Evolutionary conservation across 1,140 invertebrate species (phyloP).

Genomic region (Leptinotarsa texana): DNA sequence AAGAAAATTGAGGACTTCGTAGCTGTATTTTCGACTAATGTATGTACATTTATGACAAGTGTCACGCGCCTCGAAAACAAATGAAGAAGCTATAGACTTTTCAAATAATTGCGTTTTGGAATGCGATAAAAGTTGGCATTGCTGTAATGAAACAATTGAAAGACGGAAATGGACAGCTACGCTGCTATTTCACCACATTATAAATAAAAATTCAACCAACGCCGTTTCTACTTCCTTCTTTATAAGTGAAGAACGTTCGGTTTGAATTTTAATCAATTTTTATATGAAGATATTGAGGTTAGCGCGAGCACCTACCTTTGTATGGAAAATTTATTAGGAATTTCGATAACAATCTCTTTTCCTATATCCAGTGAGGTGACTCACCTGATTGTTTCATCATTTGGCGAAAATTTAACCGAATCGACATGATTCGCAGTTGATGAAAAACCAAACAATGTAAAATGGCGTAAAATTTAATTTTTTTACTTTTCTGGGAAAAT

Average conservation of each 20-base stretch:
- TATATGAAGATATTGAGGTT: conserved; percentile 30
- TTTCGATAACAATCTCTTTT: conserved; percentile 28
- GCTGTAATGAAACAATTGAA: conserved; percentile 28
- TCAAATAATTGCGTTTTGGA: conserved; percentile 31
- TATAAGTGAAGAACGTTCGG: conserved; percentile 11
- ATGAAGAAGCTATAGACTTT: conserved; percentile 24
- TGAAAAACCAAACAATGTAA: too few species aligned
- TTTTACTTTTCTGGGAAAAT: too few species aligned
- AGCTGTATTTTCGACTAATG: conserved; percentile 20
- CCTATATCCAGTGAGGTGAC: conserved; percentile 11
- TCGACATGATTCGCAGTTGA: not conserved
- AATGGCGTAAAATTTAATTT: too few species aligned
- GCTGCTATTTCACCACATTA: conserved; percentile 29
- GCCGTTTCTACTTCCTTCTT: conserved; percentile 29
- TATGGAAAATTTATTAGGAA: conserved; percentile 26
- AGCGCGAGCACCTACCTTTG: conserved; percentile 8
- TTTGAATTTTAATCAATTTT: conserved; percentile 20
- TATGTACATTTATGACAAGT: conserved; percentile 22
- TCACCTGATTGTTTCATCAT: not conserved
- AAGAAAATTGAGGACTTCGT: conserved; percentile 19
- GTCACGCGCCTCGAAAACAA: conserved; percentile 21
- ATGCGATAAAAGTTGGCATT: conserved; percentile 31
- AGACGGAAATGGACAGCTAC: conserved; percentile 27
- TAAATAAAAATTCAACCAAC: conserved; percentile 27
- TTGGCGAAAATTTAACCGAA: not conserved